Evolutionary conservation across 2,797 vertebrate genomes (phyloP).

Genomic region (Hephaestus fuliginosus): DNA sequence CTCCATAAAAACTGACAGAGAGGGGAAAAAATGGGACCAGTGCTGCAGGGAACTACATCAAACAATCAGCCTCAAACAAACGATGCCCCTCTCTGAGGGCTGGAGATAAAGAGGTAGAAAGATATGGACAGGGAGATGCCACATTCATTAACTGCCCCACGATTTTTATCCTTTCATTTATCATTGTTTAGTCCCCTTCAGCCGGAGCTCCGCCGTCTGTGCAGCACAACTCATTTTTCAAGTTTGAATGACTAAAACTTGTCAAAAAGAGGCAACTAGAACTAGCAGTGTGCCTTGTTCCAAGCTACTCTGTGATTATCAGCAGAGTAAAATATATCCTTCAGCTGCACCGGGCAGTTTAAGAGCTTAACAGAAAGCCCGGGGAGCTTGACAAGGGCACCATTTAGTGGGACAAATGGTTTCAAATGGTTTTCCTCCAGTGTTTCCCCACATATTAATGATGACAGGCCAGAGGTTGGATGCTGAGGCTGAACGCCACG

Average conservation of each 20-base stretch:
- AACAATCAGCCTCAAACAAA: slow-evolving; percentile 74
- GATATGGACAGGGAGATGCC: slow-evolving; percentile 9
- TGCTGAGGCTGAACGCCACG: slow-evolving; percentile 52
- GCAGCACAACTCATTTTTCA: slow-evolving; percentile 27
- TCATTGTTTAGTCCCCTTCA: background rate
- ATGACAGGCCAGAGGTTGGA: slow-evolving; percentile 73
- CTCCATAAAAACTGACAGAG: slow-evolving; percentile 76
- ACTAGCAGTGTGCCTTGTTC: slow-evolving; percentile 38
- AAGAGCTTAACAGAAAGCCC: slow-evolving; percentile 70
- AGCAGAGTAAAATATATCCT: slow-evolving; percentile 72
- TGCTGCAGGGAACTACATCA: slow-evolving; percentile 76
- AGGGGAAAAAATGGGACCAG: slow-evolving; percentile 55
- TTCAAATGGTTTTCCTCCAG: slow-evolving; percentile 78
- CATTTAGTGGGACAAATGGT: slow-evolving; percentile 82
- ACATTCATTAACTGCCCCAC: slow-evolving; percentile 26
- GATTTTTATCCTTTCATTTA: slow-evolving; percentile 30
- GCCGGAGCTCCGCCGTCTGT: slow-evolving; percentile 9
- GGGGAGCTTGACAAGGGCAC: slow-evolving; percentile 72
- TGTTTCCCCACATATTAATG: slow-evolving; percentile 75
- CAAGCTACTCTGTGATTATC: slow-evolving; percentile 72
- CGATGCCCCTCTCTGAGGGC: slow-evolving; percentile 51
- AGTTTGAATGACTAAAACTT: slow-evolving; percentile 38
- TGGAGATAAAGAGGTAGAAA: slow-evolving; percentile 25
- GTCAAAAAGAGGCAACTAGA: slow-evolving; percentile 52
- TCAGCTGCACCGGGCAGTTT: slow-evolving; percentile 73